Evolutionary conservation across 2,888 invertebrate genomes (phyloP), one percentile per base, ranked within the genome.

Genomic region (Julus scanicus): DNA sequence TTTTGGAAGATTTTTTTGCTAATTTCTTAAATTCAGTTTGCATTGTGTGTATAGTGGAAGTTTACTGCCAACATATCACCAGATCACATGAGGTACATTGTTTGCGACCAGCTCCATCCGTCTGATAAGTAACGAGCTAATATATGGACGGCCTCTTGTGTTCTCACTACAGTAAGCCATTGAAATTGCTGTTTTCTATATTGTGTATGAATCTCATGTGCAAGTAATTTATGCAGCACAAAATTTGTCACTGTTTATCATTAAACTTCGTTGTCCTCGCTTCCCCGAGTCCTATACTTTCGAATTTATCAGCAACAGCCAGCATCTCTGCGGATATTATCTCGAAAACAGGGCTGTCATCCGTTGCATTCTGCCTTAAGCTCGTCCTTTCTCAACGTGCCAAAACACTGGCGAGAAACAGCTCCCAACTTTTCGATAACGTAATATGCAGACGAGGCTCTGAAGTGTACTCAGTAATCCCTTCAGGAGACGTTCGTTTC

Each of bases 391-490:
- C 20, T 71, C 8, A 71, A 9, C 71, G 71, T 20, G 71, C 71
- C 71, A 71, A 71, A 71, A 71, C 20, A 13, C 63, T 17, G 63
- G 63, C 53, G 53, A 53, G 11, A 15, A 63, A 8, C n/a, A n/a
- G n/a, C 20, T n/a, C 71, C 17, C 71, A 71, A 71, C 29, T 29
- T 29, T 71, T 29, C 71, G 71, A 71, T 71, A 71, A 71, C 71
- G 71, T 29, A 29, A 29, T 71, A 71, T 29, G 71, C 71, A 29
- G 20, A 71, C 71, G 71, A 71, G 71, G 71, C 71, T 71, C 71
- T 71, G 71, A 17, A 71, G 71, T 71, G 71, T 71, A 71, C 71
- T 71, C 71, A n/a, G 57, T 71, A 71, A 71, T 71, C 71, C 71
- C 71, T 71, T 4, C 71, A 71, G 71, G 71, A 71, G 71, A 71